Evolutionary conservation across 2,797 vertebrate species (phyloP), one percentile per base, ranked within the genome.

Genomic region (Amphiprion clarkii): DNA sequence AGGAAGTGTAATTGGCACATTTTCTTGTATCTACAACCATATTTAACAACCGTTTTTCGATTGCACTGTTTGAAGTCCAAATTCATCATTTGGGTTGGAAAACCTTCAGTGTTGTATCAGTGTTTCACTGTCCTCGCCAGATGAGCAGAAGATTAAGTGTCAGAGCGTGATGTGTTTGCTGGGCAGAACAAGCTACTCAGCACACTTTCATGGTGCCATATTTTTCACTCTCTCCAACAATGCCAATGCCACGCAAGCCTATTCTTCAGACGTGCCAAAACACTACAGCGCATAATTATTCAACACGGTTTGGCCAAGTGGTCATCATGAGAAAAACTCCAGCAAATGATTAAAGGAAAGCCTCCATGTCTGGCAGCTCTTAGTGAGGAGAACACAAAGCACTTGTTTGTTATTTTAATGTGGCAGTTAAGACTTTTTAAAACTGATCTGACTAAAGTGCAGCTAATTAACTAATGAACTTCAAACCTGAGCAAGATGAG

Each of bases 141-240:
- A 84, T 63, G n/a, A 56, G 58, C 14, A 71, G 55, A 64, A 81
- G 63, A 83, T 63, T 61, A 67, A 78, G 44, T 71, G 53, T 82
- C 60, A 51, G 67, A 51, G 71, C 42, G 21, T 36, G 16, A 70
- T 16, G 46, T 27, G 59, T 80, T 74, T 76, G 57, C 49, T 36
- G 57, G 48, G 60, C 31, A 72, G 64, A 74, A 71, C 58, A 60
- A 83, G 57, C 31, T 51, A 76, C 62, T 80, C 68, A 40, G 58
- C 55, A 74, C 46, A 19, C 27, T 82, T 81, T 83, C 78, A 81
- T 73, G 63, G 56, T 57, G 52, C 48, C 48, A 71, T 84, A 77
- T 77, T 68, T 63, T 77, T 86, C 61, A 70, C 36, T 44, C 66
- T 74, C 48, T 69, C 39, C 55, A 68, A 31, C 29, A 12, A 48